These are phyloP conservation scores for Pelobates cultripes DNA, from an alignment of 2,797 vertebrate species.

Conservation along the genomic window DNA sequence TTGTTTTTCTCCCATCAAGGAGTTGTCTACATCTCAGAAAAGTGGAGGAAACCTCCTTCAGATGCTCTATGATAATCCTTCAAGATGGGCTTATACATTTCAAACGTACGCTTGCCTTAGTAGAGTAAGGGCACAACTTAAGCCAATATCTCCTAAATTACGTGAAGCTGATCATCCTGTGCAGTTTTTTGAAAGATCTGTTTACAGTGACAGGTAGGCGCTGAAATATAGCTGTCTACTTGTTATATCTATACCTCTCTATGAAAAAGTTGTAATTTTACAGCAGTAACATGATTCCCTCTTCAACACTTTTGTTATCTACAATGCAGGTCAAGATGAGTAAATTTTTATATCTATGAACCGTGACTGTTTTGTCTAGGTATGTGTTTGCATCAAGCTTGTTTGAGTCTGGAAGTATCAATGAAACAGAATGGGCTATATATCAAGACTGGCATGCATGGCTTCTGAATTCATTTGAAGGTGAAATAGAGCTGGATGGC, in stretches of 20 bases:
- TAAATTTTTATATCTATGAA: neutral
- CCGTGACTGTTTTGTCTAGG: conserved; percentile 60
- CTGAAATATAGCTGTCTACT: too few relatives aligned
- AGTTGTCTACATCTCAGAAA: conserved; percentile 84
- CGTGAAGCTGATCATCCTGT: conserved; percentile 79
- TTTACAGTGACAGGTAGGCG: conserved; percentile 84
- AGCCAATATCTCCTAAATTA: conserved; percentile 75
- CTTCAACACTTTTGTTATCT: too few relatives aligned
- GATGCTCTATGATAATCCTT: conserved; percentile 84
- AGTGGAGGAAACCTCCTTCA: conserved; percentile 86
- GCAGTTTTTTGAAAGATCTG: conserved; percentile 85
- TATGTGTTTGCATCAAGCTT: conserved; percentile 83
- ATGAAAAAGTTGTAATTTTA: too few relatives aligned
- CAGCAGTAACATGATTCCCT: too few relatives aligned
- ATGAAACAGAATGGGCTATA: conserved; percentile 81
- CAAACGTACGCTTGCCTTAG: conserved; percentile 84
- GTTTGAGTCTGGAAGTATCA: conserved; percentile 77
- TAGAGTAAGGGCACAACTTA: conserved; percentile 78
- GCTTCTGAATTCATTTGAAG: conserved; percentile 78
- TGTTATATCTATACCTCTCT: too few relatives aligned
- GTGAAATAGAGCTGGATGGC: conserved; percentile 75
- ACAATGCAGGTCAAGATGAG: too few relatives aligned
- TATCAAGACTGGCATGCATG: conserved; percentile 86
- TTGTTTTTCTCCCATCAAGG: conserved; percentile 62
- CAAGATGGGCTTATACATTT: conserved; percentile 85